A percentile compares a stretch with the other conserved stretches of the same genome.
phyloP scores from a whole-genome alignment of 2,888 invertebrate genomes.

The Lottia gigantea region DNA sequence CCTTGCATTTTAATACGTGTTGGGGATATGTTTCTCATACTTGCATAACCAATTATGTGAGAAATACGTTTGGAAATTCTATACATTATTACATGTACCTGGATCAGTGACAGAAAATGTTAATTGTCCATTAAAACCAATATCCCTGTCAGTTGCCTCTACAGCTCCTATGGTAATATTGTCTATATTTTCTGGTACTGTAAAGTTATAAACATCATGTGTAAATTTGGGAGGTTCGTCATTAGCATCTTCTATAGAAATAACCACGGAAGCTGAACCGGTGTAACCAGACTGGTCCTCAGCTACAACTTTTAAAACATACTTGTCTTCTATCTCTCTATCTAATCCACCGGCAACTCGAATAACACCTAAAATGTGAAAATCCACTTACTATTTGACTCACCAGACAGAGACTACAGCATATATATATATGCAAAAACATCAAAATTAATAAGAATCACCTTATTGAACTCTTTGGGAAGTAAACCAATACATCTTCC shows the following conservation, averaged over 20 bases:
- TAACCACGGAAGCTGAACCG: constrained; percentile 24
- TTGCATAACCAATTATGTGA: too few species aligned
- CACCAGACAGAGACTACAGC: background rate
- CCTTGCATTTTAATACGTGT: too few species aligned
- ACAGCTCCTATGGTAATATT: constrained; percentile 24
- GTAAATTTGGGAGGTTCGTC: constrained; percentile 38
- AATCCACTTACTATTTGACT: background rate
- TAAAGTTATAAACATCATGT: constrained; percentile 16
- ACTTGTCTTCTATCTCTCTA: constrained; percentile 30
- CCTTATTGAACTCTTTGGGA: too few species aligned
- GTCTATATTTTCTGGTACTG: constrained; percentile 25
- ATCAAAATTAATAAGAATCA: too few species aligned
- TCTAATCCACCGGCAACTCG: constrained; percentile 38
- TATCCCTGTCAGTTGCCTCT: constrained; percentile 35
- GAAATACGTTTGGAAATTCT: too few species aligned
- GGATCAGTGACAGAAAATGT: constrained; percentile 30
- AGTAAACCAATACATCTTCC: too few species aligned
- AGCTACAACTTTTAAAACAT: constrained; percentile 35
- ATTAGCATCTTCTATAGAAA: constrained; percentile 31
- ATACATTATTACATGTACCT: constrained; percentile 15
- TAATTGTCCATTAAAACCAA: constrained; percentile 28
- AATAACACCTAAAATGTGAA: too few species aligned
- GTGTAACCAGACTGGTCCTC: constrained; percentile 30
- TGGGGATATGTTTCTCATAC: too few species aligned
- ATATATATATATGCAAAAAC: too few species aligned